Percentiles rank a stretch among this genome's conserved stretches.
Conservation (phyloP, 2,888 invertebrate genomes). For the Ectemnius lituratus region DNA sequence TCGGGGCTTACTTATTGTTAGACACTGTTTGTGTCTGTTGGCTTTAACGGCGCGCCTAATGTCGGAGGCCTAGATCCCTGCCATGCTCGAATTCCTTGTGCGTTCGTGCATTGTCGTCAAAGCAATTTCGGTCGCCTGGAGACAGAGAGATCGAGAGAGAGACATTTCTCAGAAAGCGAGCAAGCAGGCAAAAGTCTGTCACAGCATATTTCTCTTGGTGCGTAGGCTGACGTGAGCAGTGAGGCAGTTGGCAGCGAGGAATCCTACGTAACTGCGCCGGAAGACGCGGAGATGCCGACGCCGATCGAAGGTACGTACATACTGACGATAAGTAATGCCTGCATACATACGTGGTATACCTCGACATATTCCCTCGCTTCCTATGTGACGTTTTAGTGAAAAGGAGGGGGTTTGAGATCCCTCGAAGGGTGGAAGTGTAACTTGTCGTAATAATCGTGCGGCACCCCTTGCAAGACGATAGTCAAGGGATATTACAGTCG, state of each 20-base stretch:
- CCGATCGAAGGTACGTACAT: background rate
- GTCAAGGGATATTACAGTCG: constrained; percentile 22
- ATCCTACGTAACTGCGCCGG: background rate
- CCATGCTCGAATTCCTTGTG: background rate
- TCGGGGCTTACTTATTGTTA: background rate
- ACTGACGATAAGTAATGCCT: background rate
- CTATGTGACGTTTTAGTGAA: no score
- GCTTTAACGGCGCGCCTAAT: background rate
- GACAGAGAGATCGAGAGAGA: no score
- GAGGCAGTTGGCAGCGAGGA: constrained; percentile 4
- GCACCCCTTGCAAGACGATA: background rate
- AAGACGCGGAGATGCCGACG: background rate
- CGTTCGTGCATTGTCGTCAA: background rate
- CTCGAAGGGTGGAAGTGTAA: no score
- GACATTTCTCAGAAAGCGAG: no score
- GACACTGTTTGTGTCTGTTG: no score
- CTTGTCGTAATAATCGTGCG: no score
- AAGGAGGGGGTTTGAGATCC: no score
- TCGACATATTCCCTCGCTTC: no score
- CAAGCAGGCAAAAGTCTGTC: background rate
- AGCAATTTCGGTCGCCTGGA: no score
- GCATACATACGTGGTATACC: no score
- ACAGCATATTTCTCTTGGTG: background rate
- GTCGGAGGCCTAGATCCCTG: background rate
- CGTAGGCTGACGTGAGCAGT: background rate